Conservation (phyloP, 2,888 invertebrate genomes). For the Sesamia inferens region DNA sequence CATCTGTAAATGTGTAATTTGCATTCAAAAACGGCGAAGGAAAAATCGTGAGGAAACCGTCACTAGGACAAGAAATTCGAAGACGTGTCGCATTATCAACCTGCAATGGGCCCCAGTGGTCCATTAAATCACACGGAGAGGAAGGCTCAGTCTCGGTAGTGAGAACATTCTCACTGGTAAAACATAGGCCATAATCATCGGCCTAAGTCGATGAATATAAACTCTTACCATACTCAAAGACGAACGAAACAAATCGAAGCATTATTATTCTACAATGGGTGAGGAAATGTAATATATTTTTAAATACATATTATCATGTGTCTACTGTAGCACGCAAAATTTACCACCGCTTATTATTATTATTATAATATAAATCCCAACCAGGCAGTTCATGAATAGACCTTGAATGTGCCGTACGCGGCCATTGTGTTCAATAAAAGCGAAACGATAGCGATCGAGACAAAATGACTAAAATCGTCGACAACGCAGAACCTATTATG, state of each 20-base stretch:
- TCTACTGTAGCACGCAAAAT: neutral
- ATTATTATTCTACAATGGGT: neutral
- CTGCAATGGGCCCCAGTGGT: neutral
- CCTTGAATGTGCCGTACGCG: constrained; percentile 29
- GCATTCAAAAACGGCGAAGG: neutral
- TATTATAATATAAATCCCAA: neutral
- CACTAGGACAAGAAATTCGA: neutral
- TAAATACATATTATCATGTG: neutral
- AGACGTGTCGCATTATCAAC: neutral
- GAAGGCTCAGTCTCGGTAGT: neutral
- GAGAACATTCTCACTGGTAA: neutral
- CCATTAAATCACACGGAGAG: neutral
- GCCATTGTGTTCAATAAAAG: constrained; percentile 35
- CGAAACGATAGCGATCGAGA: constrained; percentile 10
- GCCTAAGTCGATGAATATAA: too few relatives aligned
- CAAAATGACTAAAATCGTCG: constrained; percentile 23
- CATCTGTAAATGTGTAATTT: neutral
- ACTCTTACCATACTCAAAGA: neutral
- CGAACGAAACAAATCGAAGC: neutral
- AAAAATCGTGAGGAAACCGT: neutral
- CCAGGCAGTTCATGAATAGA: neutral
- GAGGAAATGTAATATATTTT: neutral
- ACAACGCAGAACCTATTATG: constrained; percentile 21
- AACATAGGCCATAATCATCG: too few relatives aligned
- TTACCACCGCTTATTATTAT: neutral